Base-by-base conservation (phyloP, 2,797 vertebrate species). In the Chromobotia macracanthus region DNA sequence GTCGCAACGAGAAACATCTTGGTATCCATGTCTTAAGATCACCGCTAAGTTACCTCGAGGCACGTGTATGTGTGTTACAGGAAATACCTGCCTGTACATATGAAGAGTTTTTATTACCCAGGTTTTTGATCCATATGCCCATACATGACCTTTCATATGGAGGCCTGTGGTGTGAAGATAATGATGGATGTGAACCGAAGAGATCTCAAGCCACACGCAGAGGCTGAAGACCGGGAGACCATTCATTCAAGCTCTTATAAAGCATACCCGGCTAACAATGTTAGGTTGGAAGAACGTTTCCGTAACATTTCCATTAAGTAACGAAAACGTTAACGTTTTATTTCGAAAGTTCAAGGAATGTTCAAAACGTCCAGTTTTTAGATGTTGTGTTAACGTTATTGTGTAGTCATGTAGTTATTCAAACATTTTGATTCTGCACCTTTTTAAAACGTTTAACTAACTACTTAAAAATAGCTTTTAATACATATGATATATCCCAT, bases 41-140 rank as follows among this genome's bases (percentile, higher is more conserved):
- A 19, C 69, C 74, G 73, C 71, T 72, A 80, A 51, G 77, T 80
- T 66, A 60, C 81, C 70, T 72, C 53, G 23, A 80, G 70, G 73
- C 53, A 73, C 61, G 55, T 56, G 51, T 72, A 70, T 81, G 81
- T 79, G 50, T 75, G 21, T 83, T 83, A 82, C 80, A 84, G 80
- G 80, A 85, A 85, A 87, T 82, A 81, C 75, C 72, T 44, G 80
- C 72, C 80, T 80, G 73, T 78, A 77, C 56, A 61, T 50, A 77
- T 70, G 64, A 80, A 80, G 48, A 35, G 55, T 65, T 72, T 75
- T 76, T 79, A 64, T 72, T 74, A 77, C 66, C 19, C 58, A 44
- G 15, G 64, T 46, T 63, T 84, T 86, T 83, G 77, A 86, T 82
- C 77, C 80, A 51, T 51, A 28, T 58, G 68, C 58, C 64, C 41